These are phyloP conservation scores for Ctenoplectra terminalis DNA, from an alignment of 1,140 invertebrate species.

Conservation along the genomic window DNA sequence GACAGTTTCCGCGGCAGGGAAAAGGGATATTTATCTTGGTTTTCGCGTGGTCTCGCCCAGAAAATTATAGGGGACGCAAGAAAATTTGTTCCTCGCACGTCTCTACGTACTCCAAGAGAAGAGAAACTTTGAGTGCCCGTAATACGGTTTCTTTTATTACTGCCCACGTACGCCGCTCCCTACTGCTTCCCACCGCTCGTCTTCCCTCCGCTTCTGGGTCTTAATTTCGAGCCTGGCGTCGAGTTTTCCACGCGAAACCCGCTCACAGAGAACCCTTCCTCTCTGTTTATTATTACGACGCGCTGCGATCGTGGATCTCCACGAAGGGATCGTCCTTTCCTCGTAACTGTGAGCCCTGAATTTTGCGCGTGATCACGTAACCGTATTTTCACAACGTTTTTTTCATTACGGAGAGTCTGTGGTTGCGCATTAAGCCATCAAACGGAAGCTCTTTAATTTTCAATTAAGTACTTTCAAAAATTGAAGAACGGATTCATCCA, in stretches of 20 bases:
- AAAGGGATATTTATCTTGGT: conserved; percentile 59
- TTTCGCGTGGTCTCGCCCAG: conserved; percentile 39
- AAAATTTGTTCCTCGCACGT: conserved; percentile 56
- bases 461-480: no score
- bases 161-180: not conserved
- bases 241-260: not conserved
- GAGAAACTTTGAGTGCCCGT: conserved; percentile 6
- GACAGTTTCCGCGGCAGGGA: not conserved
- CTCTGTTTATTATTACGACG: conserved; percentile 39
- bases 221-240: conserved; percentile 47
- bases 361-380: conserved; percentile 3
- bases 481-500: no score
- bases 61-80: conserved; percentile 56
- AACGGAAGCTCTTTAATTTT: no score
- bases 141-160: conserved; percentile 60
- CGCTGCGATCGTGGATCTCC: not conserved
- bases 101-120: conserved; percentile 16
- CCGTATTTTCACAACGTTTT: not conserved
- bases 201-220: conserved; percentile 16
- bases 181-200: not conserved
- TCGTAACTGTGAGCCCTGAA: conserved; percentile 1
- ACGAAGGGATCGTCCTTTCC: not conserved
- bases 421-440: no score
- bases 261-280: not conserved
- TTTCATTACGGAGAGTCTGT: not conserved